phyloP scores from a whole-genome alignment of 2,888 invertebrate species.

The Amiota minor region DNA sequence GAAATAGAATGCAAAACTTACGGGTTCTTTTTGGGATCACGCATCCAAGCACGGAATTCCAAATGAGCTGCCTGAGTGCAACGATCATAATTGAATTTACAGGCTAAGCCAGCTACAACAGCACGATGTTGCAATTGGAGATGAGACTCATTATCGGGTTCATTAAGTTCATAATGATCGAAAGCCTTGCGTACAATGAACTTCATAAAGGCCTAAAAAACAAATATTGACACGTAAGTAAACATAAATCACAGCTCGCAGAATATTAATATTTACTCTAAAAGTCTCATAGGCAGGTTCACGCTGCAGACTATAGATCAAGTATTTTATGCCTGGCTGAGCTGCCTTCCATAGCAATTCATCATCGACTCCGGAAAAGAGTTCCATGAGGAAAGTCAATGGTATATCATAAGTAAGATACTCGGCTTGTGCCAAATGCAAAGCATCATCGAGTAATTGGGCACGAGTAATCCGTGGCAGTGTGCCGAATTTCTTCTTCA shows the following conservation, averaged over 20 bases:
- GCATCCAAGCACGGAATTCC: constrained; percentile 76
- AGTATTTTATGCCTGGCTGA: constrained; percentile 76
- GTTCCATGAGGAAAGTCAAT: constrained; percentile 74
- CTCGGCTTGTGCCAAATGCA: constrained; percentile 77
- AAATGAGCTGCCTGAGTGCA: constrained; percentile 75
- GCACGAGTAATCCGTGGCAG: constrained; percentile 79
- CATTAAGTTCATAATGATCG: constrained; percentile 74
- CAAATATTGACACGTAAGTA: background rate
- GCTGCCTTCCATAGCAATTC: constrained; percentile 79
- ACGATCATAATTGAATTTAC: constrained; percentile 74
- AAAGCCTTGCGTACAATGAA: constrained; percentile 73
- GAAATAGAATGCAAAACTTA: constrained; percentile 59
- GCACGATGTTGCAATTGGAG: constrained; percentile 75
- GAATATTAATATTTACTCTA: constrained; percentile 73
- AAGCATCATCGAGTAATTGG: constrained; percentile 81
- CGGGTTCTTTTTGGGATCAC: constrained; percentile 74
- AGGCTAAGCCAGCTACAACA: constrained; percentile 76
- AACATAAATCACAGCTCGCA: background rate
- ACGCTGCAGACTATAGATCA: constrained; percentile 77
- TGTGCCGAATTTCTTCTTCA: constrained; percentile 75
- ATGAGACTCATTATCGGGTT: constrained; percentile 74
- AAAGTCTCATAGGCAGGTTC: constrained; percentile 78
- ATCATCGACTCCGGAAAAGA: constrained; percentile 75
- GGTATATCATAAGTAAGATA: constrained; percentile 77
- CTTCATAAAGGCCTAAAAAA: constrained; percentile 70